These are phyloP conservation scores for Wasmannia auropunctata DNA, from an alignment of 1,140 invertebrate species.

Conservation along the genomic window DNA sequence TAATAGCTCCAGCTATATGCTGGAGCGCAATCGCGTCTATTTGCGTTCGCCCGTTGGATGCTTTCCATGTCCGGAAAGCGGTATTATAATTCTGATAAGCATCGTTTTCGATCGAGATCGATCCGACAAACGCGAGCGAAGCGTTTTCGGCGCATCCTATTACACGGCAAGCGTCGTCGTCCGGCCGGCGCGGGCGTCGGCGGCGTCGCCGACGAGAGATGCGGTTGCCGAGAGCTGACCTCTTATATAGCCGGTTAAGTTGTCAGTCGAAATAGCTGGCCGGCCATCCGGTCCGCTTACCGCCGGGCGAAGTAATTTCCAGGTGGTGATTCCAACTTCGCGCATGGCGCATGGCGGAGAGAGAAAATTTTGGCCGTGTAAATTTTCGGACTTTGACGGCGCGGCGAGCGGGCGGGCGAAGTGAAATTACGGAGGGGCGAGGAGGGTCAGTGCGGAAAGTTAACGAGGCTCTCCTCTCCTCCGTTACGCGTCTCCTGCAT, in stretches of 20 bases:
- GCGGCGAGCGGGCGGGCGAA: too few relatives aligned
- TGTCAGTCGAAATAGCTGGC: slow-evolving; percentile 36
- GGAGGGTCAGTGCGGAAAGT: not conserved
- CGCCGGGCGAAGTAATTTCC: slow-evolving; percentile 25
- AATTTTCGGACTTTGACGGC: slow-evolving; percentile 38
- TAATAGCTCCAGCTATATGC: slow-evolving; percentile 8
- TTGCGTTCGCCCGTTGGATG: not conserved
- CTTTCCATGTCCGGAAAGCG: not conserved
- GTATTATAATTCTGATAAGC: slow-evolving; percentile 23
- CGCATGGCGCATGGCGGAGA: not conserved
- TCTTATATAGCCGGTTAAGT: slow-evolving; percentile 30
- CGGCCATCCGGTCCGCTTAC: slow-evolving; percentile 14
- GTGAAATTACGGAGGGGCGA: not conserved
- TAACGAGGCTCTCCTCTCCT: slow-evolving; percentile 6
- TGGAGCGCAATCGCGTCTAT: not conserved
- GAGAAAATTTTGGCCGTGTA: slow-evolving; percentile 32
- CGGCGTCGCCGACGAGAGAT: not conserved
- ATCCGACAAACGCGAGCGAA: not conserved
- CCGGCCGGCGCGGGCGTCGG: too few relatives aligned
- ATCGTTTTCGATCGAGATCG: not conserved
- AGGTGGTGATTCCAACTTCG: slow-evolving; percentile 36
- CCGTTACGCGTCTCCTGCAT: not conserved
- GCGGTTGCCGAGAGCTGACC: slow-evolving; percentile 17
- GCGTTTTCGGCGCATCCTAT: not conserved
- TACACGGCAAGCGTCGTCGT: not conserved